Evolutionary conservation across 2,797 vertebrate species (phyloP), one percentile per base, ranked within the genome.

Genomic region (Leptodactylus fallax): DNA sequence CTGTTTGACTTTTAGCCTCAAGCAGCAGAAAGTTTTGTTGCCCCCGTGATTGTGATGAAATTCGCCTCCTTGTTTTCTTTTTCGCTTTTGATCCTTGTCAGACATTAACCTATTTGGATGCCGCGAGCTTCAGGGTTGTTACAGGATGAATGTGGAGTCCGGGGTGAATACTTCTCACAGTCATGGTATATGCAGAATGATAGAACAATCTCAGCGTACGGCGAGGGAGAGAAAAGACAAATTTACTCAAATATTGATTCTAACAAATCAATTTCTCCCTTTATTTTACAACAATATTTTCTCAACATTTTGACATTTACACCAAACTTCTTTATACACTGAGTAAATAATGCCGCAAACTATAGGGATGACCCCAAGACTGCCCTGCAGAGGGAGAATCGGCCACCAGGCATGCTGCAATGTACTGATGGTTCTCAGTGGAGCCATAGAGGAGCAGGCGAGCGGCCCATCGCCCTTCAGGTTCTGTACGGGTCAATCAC

Each of bases 251-350:
- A 74, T 74, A 74, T 49, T 74, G 71, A 74, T 49, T 74, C 45
- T 74, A 36, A 12, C 45, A 21, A 45, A 74, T 74, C 45, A 17
- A 74, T 74, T 11, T n/a, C 14, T 74, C 21, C 19, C 71, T 45
- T 74, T 45, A 74, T 49, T 74, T 74, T 49, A 49, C 71, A 74
- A n/a, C 47, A 49, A 74, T 74, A 74, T 49, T 74, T 74, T 71
- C 25, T 16, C 69, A 47, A 45, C 17, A 19, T 72, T 72, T 72
- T 74, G 71, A 74, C 45, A 74, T 74, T 74, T 74, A 74, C 71
- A n/a, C 45, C 71, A n/a, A 49, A 49, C 17, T 74, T 74, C 71
- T 49, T 6, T 27, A 72, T 14, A 45, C 16, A 21, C 13, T 45
- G 19, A 47, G 71, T 74, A 74, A 74, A 74, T 74, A 45, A 19